These are phyloP conservation scores for Nemotelus pantherinus DNA, from an alignment of 2,888 invertebrate species.

Conservation along the genomic window DNA sequence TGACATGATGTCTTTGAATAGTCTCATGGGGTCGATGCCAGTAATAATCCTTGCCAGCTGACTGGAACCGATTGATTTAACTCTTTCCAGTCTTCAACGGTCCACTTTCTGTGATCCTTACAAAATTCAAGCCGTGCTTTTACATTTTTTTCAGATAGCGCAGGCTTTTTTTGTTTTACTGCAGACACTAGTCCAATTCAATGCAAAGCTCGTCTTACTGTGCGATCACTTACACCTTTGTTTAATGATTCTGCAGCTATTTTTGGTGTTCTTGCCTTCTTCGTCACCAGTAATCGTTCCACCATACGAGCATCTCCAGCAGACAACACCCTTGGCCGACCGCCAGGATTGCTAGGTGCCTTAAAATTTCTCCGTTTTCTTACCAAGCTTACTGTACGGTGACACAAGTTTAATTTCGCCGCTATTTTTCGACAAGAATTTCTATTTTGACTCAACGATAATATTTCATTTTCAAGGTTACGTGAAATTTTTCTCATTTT, in stretches of 20 bases:
- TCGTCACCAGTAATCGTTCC: conserved; percentile 24
- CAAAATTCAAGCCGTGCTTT: conserved; percentile 45
- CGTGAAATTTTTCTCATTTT: too few species aligned
- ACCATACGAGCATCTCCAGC: conserved; percentile 17
- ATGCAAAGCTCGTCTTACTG: conserved; percentile 41
- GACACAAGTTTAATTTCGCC: conserved; percentile 19
- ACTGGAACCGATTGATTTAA: conserved; percentile 45
- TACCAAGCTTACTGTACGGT: too few species aligned
- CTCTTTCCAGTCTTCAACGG: conserved; percentile 45
- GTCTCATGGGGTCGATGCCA: conserved; percentile 17
- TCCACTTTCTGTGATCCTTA: conserved; percentile 37
- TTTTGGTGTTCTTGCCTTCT: conserved; percentile 3
- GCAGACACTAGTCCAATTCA: conserved; percentile 45
- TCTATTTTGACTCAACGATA: neutral
- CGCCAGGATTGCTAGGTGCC: conserved; percentile 17
- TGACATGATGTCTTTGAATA: conserved; percentile 28
- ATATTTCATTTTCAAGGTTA: too few species aligned
- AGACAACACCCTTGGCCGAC: conserved; percentile 25
- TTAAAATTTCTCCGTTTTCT: conserved; percentile 11
- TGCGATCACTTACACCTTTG: conserved; percentile 40
- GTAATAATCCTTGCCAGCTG: conserved; percentile 46
- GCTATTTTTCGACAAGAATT: conserved; percentile 15
- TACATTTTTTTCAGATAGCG: conserved; percentile 46
- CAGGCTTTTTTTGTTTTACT: conserved; percentile 45
- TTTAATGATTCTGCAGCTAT: neutral